Evolutionary conservation across 1,140 invertebrate genomes (phyloP).

Genomic region (Agrypnia vestita): DNA sequence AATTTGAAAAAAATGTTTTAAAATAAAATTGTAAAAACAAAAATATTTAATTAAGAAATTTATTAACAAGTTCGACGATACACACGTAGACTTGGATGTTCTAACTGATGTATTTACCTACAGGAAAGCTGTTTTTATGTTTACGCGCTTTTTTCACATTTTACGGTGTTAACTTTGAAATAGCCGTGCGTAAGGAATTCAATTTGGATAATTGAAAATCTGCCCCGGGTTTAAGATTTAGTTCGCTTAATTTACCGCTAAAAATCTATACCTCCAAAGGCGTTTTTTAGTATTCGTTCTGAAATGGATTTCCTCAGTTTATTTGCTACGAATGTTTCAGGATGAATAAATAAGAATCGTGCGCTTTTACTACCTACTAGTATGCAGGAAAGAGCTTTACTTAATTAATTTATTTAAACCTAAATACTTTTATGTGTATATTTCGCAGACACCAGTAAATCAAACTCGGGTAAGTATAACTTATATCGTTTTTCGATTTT

Average conservation of each 20-base stretch:
- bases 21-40: too few species aligned
- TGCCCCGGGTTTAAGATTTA: conserved; percentile 2
- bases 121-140: conserved; percentile 35
- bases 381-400: background rate
- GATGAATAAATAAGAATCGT: conserved; percentile 29
- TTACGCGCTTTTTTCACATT: conserved; percentile 6
- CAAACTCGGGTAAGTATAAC: too few species aligned
- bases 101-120: conserved; percentile 7
- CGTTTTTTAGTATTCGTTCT: conserved; percentile 27
- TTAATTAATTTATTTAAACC: background rate
- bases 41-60: too few species aligned
- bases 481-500: too few species aligned
- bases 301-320: conserved; percentile 30
- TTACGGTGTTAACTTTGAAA: conserved; percentile 40
- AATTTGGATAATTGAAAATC: conserved; percentile 41
- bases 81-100: too few species aligned
- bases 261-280: conserved; percentile 17
- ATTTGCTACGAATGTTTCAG: conserved; percentile 24
- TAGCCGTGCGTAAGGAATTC: conserved; percentile 32
- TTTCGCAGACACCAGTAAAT: too few species aligned
- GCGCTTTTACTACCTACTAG: conserved; percentile 9
- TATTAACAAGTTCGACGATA: too few species aligned
- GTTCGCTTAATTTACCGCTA: conserved; percentile 31
- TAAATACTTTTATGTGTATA: too few species aligned
- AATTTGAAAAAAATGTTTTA: too few species aligned